Evolutionary conservation across 2,888 invertebrate genomes (phyloP).

Genomic region (Machimus atricapillus): DNA sequence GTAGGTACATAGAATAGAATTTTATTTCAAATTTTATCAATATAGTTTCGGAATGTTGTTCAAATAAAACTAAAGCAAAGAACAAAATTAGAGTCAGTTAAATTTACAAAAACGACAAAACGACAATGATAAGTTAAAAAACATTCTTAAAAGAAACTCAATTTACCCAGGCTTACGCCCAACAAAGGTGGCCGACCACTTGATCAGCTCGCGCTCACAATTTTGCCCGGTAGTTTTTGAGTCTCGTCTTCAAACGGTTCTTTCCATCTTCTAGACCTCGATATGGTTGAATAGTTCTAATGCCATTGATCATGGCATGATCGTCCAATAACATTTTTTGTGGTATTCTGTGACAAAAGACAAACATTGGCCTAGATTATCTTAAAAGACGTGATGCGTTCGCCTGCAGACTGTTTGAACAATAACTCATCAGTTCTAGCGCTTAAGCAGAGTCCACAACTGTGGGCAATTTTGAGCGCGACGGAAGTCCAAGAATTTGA

Average conservation of each 20-base stretch:
- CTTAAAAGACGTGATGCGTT: background rate
- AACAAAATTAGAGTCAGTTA: background rate
- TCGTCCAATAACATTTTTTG: background rate
- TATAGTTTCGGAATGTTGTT: background rate
- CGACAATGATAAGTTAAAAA: background rate
- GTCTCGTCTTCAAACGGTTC: slow-evolving; percentile 1
- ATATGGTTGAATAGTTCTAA: slow-evolving; percentile 2
- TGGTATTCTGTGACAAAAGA: background rate
- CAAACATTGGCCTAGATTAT: background rate
- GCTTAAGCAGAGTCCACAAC: background rate
- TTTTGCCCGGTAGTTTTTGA: slow-evolving; percentile 3
- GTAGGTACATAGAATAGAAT: background rate
- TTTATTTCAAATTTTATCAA: background rate
- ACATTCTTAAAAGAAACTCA: background rate
- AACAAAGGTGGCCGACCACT: background rate
- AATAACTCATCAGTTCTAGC: background rate
- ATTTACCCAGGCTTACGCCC: background rate
- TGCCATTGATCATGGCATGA: background rate
- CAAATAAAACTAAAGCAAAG: background rate
- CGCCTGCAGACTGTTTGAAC: background rate
- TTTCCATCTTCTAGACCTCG: background rate
- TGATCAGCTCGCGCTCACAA: background rate
- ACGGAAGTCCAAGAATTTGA: background rate
- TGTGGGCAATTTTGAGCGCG: background rate
- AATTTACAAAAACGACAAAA: background rate